A percentile compares a stretch with the other conserved stretches of the same genome.
phyloP scores from a whole-genome alignment of 1,140 invertebrate genomes.

The Anthonomus grandis region DNA sequence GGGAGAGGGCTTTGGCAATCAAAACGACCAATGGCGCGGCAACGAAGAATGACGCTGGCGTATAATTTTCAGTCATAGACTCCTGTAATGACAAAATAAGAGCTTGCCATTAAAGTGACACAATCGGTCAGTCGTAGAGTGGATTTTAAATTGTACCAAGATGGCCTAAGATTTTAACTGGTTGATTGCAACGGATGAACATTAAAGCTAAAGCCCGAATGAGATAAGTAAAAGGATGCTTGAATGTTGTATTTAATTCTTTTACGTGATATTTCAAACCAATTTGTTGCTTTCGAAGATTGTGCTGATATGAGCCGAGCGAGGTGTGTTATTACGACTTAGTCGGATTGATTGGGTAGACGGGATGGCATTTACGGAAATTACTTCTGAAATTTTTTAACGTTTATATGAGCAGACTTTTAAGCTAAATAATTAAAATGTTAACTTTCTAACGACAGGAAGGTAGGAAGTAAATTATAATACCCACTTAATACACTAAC shows the following conservation, averaged over 20 bases:
- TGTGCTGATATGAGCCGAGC: conserved; percentile 28
- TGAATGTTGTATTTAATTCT: conserved; percentile 48
- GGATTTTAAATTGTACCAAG: not conserved
- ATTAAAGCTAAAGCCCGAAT: conserved; percentile 47
- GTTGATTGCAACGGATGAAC: conserved; percentile 37
- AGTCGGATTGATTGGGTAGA: conserved; percentile 31
- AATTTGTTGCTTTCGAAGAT: conserved; percentile 45
- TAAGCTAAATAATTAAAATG: too few species aligned
- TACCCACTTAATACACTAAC: too few species aligned
- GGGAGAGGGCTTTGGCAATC: conserved; percentile 30
- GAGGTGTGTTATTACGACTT: conserved; percentile 33
- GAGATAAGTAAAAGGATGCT: conserved; percentile 48
- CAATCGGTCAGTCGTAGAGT: conserved; percentile 20
- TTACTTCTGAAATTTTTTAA: too few species aligned
- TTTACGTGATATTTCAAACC: conserved; percentile 47
- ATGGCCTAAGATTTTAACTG: conserved; percentile 10
- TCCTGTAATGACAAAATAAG: conserved; percentile 48
- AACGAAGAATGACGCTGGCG: conserved; percentile 24
- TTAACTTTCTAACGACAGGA: too few species aligned
- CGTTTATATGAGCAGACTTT: too few species aligned
- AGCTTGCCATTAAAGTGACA: conserved; percentile 36
- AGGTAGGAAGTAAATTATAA: too few species aligned
- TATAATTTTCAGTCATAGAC: conserved; percentile 45
- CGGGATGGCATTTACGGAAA: conserved; percentile 39
- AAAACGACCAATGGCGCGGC: conserved; percentile 32